Percentiles rank a stretch among this genome's conserved stretches.
phyloP scores from a whole-genome alignment of 2,797 vertebrate species.

The Myotis pilosus region DNA sequence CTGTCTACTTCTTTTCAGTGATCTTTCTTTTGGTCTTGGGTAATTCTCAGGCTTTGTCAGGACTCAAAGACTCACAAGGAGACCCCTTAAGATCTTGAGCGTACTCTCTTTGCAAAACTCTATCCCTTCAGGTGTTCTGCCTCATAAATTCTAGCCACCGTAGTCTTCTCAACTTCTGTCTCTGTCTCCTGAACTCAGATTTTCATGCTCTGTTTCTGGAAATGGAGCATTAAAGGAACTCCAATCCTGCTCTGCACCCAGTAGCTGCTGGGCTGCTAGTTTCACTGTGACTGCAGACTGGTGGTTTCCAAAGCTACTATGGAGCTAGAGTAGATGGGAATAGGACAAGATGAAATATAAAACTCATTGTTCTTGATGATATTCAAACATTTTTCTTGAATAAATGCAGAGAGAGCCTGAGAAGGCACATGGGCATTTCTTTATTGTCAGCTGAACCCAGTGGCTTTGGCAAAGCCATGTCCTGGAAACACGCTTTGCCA shows the following conservation, averaged over 20 bases:
- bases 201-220: background rate
- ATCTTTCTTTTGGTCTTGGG: background rate
- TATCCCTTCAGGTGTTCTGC: background rate
- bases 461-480: too few relatives aligned
- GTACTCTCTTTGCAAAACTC: background rate
- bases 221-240: background rate
- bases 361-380: too few relatives aligned
- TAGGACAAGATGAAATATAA: too few relatives aligned
- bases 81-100: background rate
- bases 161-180: background rate
- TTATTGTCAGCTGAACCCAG: too few relatives aligned
- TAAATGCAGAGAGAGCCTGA: too few relatives aligned
- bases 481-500: too few relatives aligned
- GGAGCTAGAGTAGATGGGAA: too few relatives aligned
- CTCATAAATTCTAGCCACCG: background rate
- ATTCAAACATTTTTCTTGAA: too few relatives aligned
- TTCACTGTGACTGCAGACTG: background rate
- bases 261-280: background rate
- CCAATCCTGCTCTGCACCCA: background rate
- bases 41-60: background rate
- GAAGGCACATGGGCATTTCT: too few relatives aligned
- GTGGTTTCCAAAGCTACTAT: background rate
- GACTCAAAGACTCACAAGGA: background rate
- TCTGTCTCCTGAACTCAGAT: background rate
- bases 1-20: background rate